Base-by-base conservation (phyloP, 2,888 invertebrate genomes). In the Athalia circularis region DNA sequence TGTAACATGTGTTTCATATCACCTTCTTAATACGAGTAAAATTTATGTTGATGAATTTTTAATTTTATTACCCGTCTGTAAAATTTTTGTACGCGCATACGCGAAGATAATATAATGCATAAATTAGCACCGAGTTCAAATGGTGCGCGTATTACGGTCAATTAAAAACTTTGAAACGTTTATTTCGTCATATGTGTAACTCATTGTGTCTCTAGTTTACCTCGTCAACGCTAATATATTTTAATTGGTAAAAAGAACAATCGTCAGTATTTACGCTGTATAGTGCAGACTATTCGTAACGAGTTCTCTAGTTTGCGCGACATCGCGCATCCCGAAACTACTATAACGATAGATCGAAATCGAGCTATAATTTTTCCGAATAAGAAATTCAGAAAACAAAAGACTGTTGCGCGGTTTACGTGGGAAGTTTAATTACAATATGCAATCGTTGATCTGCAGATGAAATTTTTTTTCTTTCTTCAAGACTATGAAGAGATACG, bases 141-240 rank as follows among this genome's bases (percentile, higher is more conserved):
- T 68, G 47, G 59, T 45, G 45, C 59, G 59, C 13, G 61, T 72
- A 50, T 75, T 75, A 50, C 62, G 43, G 75, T 48, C 64, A 62
- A 62, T 62, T 75, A 62, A 75, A 62, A 75, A 75, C 62, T 61
- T 75, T 75, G 75, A 75, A 50, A 47, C 75, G 43, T 62, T 75
- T 64, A 62, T 75, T 75, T 75, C 62, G 48, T 75, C 75, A 75
- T 61, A 50, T 50, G 29, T 29, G 75, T 75, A 75, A 75, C 75
- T 75, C 75, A 75, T 62, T 75, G 75, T 29, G 62, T 61, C 62
- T 59, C 62, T 62, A 75, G 75, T 75, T 75, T 50, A 75, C 75
- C 88, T 89, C 82, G 89, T 89, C 89, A 88, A 86, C 86, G 80
- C 81, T 87, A 87, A 89, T 89, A 86, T 88, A 87, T 88, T 88